Evolutionary conservation across 2,797 vertebrate species (phyloP).

Genomic region (Sitta carolinensis): DNA sequence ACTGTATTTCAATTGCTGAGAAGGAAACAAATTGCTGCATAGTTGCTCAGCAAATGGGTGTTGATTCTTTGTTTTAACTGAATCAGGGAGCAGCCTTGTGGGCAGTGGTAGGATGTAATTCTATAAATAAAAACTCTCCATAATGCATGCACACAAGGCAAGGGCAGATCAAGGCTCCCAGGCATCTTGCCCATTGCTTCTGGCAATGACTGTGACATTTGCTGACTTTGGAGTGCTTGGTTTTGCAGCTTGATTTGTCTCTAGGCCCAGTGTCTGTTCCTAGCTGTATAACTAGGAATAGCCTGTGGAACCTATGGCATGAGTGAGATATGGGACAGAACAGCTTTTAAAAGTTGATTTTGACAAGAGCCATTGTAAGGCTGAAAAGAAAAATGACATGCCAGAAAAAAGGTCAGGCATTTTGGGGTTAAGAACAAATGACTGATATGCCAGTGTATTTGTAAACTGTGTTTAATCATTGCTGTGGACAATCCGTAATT

Average conservation of each 20-base stretch:
- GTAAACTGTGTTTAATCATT: slow-evolving; percentile 11
- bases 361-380: neutral
- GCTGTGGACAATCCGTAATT: slow-evolving; percentile 25
- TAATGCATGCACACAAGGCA: neutral
- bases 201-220: neutral
- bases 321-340: neutral
- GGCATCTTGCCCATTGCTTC: neutral
- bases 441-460: slow-evolving; percentile 9
- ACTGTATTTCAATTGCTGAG: neutral
- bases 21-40: neutral
- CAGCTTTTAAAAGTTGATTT: neutral
- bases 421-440: neutral
- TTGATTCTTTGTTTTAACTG: neutral
- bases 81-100: neutral
- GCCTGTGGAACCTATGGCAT: neutral
- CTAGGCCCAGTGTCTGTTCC: neutral
- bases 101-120: neutral
- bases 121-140: neutral
- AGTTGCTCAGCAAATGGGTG: neutral
- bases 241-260: neutral
- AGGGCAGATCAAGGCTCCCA: neutral
- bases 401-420: neutral
- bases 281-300: neutral
- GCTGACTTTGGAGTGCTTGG: neutral
- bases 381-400: slow-evolving; percentile 3